Percentiles rank a stretch among this genome's conserved stretches.
Conservation (phyloP, 2,113 vertebrate species). For the Megaceryle maxima region DNA sequence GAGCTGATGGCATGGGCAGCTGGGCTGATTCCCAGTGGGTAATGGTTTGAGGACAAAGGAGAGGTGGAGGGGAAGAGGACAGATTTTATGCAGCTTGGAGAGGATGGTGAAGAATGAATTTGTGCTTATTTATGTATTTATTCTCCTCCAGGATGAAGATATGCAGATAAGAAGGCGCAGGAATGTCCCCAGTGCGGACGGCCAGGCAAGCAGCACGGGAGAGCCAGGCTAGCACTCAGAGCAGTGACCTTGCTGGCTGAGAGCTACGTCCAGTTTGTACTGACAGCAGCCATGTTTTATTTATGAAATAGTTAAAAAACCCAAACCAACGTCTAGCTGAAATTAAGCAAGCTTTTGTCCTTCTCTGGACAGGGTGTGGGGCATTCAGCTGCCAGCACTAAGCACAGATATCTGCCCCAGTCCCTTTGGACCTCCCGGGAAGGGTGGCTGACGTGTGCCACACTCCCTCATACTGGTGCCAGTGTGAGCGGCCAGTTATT, state of each 20-base stretch:
- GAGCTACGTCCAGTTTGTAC: not conserved
- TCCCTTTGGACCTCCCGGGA: not conserved
- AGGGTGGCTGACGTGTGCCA: not conserved
- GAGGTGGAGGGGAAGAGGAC: not conserved
- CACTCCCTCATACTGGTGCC: not conserved
- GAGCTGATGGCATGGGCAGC: not conserved
- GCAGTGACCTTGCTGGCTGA: not conserved
- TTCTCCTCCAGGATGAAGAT: constrained; percentile 49
- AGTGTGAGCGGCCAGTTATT: accelerated
- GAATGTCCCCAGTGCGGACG: not conserved
- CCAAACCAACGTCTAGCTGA: not conserved
- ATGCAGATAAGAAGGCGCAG: constrained; percentile 35
- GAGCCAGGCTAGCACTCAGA: not conserved
- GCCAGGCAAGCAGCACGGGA: not conserved
- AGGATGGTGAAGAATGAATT: not conserved
- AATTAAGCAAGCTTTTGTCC: not conserved
- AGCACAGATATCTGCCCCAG: not conserved
- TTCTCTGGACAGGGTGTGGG: not conserved
- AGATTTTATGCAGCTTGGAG: not conserved
- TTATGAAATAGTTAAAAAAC: not conserved
- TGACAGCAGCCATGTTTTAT: not conserved
- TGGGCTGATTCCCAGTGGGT: not conserved
- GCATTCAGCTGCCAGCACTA: not conserved
- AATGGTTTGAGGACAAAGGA: not conserved
- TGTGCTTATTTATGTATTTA: not conserved